Evolutionary conservation across 2,113 vertebrate genomes (phyloP).

Genomic region (Otolemur garnettii): DNA sequence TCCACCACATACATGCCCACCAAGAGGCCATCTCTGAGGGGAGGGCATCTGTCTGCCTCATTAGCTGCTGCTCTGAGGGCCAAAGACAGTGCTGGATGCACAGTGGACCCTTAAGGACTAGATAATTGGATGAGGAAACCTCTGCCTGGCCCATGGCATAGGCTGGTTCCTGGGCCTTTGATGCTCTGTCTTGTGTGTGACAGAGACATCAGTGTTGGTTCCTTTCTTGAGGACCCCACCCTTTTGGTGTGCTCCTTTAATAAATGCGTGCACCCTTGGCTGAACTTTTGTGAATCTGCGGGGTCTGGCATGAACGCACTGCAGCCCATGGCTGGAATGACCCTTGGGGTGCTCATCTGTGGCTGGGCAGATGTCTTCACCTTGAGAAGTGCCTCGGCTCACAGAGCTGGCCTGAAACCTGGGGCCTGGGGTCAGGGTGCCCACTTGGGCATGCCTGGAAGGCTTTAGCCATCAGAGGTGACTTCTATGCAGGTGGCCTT

Average conservation of each 20-base stretch:
- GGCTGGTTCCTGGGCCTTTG: neutral
- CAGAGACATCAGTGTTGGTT: neutral
- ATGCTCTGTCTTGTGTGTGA: neutral
- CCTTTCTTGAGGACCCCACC: neutral
- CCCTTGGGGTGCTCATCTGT: neutral
- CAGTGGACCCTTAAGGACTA: accelerated
- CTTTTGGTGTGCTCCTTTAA: neutral
- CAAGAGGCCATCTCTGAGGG: neutral
- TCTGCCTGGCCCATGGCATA: accelerated
- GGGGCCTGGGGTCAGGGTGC: accelerated
- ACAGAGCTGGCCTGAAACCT: too few relatives aligned
- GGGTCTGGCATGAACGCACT: neutral
- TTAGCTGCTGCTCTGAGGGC: accelerated
- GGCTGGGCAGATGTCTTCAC: neutral
- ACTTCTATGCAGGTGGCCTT: neutral
- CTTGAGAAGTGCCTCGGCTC: neutral
- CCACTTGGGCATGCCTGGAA: neutral
- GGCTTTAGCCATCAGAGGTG: neutral
- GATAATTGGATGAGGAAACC: neutral
- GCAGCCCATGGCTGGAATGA: neutral
- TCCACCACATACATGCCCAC: accelerated
- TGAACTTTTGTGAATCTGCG: neutral
- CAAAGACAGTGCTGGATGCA: neutral
- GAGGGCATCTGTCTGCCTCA: accelerated
- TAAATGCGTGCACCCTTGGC: neutral